phyloP scores from a whole-genome alignment of 53 echinoderm and acorn worm genomes.

The Stichopus horrens region DNA sequence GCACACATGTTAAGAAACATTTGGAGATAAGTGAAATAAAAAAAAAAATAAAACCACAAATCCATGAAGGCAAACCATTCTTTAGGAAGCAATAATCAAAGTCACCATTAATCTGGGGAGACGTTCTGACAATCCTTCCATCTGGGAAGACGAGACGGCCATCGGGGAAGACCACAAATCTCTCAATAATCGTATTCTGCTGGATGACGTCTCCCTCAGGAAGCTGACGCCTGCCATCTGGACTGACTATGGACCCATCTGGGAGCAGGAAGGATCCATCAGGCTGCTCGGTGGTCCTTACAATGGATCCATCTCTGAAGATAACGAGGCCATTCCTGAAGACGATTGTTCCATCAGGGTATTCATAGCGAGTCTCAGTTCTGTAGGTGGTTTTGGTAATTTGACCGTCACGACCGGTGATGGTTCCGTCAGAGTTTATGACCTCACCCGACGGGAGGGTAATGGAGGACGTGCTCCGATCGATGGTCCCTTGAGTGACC shows the following conservation, averaged over 20 bases:
- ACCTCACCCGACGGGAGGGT: neutral
- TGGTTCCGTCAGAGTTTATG: neutral
- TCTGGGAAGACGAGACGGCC: constrained; percentile 43
- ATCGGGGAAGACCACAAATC: constrained; percentile 22
- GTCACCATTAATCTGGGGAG: neutral
- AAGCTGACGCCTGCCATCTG: neutral
- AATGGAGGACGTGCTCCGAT: neutral
- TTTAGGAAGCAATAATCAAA: too few species aligned
- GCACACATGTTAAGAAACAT: too few species aligned
- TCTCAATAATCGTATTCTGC: neutral
- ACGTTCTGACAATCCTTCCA: constrained; percentile 26
- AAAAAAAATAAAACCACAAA: too few species aligned
- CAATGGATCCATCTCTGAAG: constrained; percentile 18
- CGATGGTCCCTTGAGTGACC: constrained; percentile 9
- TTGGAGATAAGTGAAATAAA: too few species aligned
- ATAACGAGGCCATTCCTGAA: constrained; percentile 39
- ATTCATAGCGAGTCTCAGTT: constrained; percentile 36
- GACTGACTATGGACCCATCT: constrained; percentile 15
- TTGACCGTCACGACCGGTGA: constrained; percentile 2
- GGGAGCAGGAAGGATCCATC: constrained; percentile 16
- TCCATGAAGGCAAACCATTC: too few species aligned
- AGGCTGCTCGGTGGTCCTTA: neutral
- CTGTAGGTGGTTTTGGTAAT: constrained; percentile 16
- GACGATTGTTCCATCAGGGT: constrained; percentile 41
- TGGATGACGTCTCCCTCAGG: neutral